Evolutionary conservation across 2,888 invertebrate genomes (phyloP), one percentile per base, ranked within the genome.

Genomic region (Allygus modestus): DNA sequence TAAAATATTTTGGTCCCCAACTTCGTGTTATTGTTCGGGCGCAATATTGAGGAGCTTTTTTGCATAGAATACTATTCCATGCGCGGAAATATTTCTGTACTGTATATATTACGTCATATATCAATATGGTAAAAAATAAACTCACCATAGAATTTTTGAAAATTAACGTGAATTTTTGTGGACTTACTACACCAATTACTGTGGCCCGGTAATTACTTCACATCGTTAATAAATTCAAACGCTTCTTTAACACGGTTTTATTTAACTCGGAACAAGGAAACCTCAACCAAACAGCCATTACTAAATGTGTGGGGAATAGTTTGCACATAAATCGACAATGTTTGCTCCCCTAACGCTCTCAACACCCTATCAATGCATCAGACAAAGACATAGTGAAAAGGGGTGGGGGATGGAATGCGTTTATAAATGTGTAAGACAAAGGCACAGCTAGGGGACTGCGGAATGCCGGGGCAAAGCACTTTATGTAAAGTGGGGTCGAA

Each of bases 341-440:
- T 26, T 28, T 23, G 51, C 46, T 77, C 77, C 77, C 77, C 77
- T 46, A 71, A n/a, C 73, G 28, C 77, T 77, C 46, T 77, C 77
- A 46, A 77, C 77, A 77, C 77, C 51, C 77, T 51, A 51, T 77
- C 77, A 77, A 77, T 77, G 82, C 33, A 69, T 43, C 23, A 41
- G 69, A 51, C 65, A 71, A 31, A 82, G 82, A 69, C 65, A 51
- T 43, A 61, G 41, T 23, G 31, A 69, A 2, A 20, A 20, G 37
- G 46, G 46, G 20, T 20, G 31, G 61, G 61, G 46, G 51, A 43
- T 26, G 65, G 58, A 31, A 54, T 20, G 71, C 41, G 71, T 37
- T 71, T 71, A 23, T 71, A 37, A 71, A 69, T 69, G 69, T 69
- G 69, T 31, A 43, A 46, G 79, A 28, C 51, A 58, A 51, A 26